Conservation (phyloP, 1,140 invertebrate species). For the Lepeophtheirus salmonis region DNA sequence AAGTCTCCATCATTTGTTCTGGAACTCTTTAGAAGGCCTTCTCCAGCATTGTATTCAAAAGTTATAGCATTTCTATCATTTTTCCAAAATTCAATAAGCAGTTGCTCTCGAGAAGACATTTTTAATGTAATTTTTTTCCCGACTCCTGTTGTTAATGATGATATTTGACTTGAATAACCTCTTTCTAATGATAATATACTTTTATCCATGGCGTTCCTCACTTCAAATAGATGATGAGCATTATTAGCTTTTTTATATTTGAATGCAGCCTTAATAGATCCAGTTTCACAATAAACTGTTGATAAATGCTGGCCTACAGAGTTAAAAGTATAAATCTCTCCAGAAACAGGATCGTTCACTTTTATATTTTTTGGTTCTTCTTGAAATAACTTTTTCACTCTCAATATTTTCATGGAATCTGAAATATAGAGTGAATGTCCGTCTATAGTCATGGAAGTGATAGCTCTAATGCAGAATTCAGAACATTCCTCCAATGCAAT, state of each 20-base stretch:
- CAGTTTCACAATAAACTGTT: conserved; percentile 76
- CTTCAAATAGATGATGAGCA: background rate
- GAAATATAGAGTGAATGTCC: background rate
- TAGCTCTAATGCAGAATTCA: background rate
- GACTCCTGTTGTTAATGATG: background rate
- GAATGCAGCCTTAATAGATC: conserved; percentile 38
- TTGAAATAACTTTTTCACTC: conserved; percentile 52
- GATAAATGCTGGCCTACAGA: conserved; percentile 81
- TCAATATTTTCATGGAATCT: conserved; percentile 40
- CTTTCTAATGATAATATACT: background rate
- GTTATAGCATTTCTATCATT: background rate
- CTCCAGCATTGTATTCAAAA: background rate
- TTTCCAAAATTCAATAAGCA: background rate
- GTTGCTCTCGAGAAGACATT: background rate
- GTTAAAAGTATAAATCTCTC: conserved; percentile 79
- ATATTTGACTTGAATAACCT: background rate
- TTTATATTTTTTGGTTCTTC: conserved; percentile 61
- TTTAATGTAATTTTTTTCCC: background rate
- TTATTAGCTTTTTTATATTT: background rate
- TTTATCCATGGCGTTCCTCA: background rate
- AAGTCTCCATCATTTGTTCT: background rate
- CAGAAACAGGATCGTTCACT: conserved; percentile 59
- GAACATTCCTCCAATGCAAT: conserved; percentile 39
- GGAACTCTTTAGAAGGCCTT: background rate
- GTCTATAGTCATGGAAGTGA: background rate